Evolutionary conservation across 2,888 invertebrate species (phyloP).

Genomic region (Agrypnus murinus): DNA sequence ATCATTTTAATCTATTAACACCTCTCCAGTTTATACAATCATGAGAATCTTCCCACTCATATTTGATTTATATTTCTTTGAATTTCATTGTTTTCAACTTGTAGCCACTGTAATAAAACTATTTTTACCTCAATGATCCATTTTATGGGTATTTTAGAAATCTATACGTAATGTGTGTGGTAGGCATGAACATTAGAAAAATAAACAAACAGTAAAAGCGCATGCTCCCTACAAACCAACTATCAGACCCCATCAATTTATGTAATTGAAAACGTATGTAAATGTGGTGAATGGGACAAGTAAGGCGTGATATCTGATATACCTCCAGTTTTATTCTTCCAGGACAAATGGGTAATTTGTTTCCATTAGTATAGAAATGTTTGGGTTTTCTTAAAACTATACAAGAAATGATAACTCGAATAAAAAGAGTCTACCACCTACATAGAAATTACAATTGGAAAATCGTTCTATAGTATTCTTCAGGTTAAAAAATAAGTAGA

Average conservation of each 20-base stretch:
- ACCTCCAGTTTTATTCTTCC: conserved; percentile 45
- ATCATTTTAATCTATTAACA: conserved; percentile 23
- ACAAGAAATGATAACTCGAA: conserved; percentile 5
- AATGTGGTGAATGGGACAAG: conserved; percentile 51
- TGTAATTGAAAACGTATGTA: conserved; percentile 47
- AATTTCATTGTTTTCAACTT: no score
- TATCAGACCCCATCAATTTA: conserved; percentile 39
- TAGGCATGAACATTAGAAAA: no score
- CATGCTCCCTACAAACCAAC: conserved; percentile 42
- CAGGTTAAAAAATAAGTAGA: no score
- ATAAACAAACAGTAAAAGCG: conserved; percentile 9
- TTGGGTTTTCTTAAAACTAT: conserved; percentile 1
- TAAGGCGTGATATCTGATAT: conserved; percentile 49
- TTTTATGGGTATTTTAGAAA: no score
- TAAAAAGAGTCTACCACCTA: not conserved
- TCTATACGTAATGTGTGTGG: no score
- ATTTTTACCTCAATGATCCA: no score
- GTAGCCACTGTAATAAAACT: no score
- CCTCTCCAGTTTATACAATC: not conserved
- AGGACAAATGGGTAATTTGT: conserved; percentile 49
- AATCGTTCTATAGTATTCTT: not conserved
- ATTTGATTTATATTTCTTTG: not conserved
- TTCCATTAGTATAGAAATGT: conserved; percentile 35
- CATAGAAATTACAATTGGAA: not conserved
- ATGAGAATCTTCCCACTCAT: conserved; percentile 14